A percentile compares a stretch with the other conserved stretches of the same genome.
These are phyloP conservation scores for Cnemophilus loriae DNA, from an alignment of 2,113 vertebrate species.

Conservation along the genomic window DNA sequence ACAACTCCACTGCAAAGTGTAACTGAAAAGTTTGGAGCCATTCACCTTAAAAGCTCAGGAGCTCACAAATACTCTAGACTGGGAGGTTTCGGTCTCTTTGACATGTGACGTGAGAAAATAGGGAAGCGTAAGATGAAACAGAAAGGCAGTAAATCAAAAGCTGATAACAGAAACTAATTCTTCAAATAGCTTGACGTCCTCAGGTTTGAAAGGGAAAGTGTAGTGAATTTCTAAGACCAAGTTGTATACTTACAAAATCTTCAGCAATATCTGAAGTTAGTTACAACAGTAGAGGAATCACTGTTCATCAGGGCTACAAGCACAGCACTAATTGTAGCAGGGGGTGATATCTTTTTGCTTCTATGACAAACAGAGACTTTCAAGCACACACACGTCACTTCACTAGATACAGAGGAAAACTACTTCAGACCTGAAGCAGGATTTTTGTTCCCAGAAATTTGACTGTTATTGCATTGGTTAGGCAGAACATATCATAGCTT, in stretches of 20 bases:
- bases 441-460: neutral
- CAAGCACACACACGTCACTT: neutral
- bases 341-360: neutral
- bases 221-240: neutral
- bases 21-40: neutral
- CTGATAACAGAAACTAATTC: neutral
- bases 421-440: neutral
- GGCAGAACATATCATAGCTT: neutral
- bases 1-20: neutral
- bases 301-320: neutral
- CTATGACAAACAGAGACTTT: neutral
- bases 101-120: neutral
- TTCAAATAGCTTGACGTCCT: neutral
- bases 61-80: neutral
- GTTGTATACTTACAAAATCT: neutral
- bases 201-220: neutral
- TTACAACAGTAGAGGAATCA: neutral
- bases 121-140: neutral
- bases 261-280: neutral
- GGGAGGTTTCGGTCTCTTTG: neutral
- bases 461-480: neutral
- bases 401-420: neutral
- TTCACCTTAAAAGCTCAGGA: neutral
- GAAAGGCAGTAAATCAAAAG: neutral
- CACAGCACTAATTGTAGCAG: neutral